Conservation (phyloP, 1,140 invertebrate species). For the Cecropterus lyciades region DNA sequence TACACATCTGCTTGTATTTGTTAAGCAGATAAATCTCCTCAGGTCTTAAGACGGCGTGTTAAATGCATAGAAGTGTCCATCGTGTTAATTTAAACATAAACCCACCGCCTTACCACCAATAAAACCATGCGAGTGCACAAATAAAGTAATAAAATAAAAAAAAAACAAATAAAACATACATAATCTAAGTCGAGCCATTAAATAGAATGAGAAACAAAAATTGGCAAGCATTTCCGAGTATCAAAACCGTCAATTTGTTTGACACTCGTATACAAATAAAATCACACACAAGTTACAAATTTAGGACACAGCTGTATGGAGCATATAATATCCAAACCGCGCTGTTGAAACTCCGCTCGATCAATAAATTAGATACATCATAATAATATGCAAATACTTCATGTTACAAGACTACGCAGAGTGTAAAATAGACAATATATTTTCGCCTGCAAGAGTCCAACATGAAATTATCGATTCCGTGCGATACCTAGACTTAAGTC, state of each 20-base stretch:
- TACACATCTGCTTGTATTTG: not conserved
- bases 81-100: constrained; percentile 77
- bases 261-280: constrained; percentile 25
- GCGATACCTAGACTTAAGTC: too few species aligned
- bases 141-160: constrained; percentile 20
- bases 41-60: constrained; percentile 50
- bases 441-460: too few species aligned
- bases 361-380: constrained; percentile 5
- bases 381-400: not conserved
- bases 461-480: too few species aligned
- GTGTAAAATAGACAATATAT: not conserved
- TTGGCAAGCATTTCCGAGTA: constrained; percentile 42
- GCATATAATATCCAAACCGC: constrained; percentile 7
- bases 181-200: constrained; percentile 30
- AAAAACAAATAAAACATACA: constrained; percentile 38
- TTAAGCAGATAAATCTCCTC: constrained; percentile 39
- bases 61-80: constrained; percentile 44
- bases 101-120: constrained; percentile 73
- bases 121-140: constrained; percentile 65
- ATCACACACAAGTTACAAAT: constrained; percentile 10
- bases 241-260: constrained; percentile 22
- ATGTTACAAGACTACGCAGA: not conserved
- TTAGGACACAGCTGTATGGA: not conserved
- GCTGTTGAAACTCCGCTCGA: not conserved
- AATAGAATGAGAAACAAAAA: constrained; percentile 35